These are phyloP conservation scores for Nemapogon koenigi DNA, from an alignment of 2,888 invertebrate genomes.

Conservation along the genomic window DNA sequence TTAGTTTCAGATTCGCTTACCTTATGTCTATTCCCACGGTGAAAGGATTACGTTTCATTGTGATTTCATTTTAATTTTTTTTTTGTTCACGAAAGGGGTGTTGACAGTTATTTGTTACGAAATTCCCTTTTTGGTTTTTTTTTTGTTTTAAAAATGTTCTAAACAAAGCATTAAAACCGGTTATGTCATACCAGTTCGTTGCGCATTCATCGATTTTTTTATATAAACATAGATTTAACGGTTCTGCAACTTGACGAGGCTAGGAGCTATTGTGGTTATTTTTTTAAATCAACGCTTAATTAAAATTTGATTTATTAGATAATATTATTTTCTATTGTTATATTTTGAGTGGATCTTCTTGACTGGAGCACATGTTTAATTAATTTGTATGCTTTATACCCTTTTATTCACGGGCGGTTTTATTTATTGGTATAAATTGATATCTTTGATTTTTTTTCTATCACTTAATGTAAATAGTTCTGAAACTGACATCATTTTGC, in stretches of 20 bases:
- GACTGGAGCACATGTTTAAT: no score
- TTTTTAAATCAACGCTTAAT: conserved; percentile 44
- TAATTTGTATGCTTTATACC: no score
- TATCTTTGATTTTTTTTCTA: no score
- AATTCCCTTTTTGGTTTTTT: conserved; percentile 51
- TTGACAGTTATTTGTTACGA: conserved; percentile 62
- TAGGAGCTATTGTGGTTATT: conserved; percentile 55
- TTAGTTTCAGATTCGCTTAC: conserved; percentile 60
- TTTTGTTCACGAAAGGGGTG: conserved; percentile 54
- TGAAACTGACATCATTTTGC: no score
- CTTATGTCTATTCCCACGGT: conserved; percentile 59
- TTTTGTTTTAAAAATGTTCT: conserved; percentile 38
- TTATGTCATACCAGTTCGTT: conserved; percentile 38
- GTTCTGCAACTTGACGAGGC: conserved; percentile 32
- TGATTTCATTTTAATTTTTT: no score
- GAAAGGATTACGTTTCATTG: conserved; percentile 49
- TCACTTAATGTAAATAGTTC: no score
- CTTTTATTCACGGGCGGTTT: no score
- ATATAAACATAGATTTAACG: conserved; percentile 52
- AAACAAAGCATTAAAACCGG: conserved; percentile 31
- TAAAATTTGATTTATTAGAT: conserved; percentile 61
- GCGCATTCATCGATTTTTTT: conserved; percentile 45
- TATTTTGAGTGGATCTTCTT: conserved; percentile 20
- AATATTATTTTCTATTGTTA: conserved; percentile 21
- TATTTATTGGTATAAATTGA: no score